Conservation (phyloP, 2,888 invertebrate species). For the Panopea generosa region DNA sequence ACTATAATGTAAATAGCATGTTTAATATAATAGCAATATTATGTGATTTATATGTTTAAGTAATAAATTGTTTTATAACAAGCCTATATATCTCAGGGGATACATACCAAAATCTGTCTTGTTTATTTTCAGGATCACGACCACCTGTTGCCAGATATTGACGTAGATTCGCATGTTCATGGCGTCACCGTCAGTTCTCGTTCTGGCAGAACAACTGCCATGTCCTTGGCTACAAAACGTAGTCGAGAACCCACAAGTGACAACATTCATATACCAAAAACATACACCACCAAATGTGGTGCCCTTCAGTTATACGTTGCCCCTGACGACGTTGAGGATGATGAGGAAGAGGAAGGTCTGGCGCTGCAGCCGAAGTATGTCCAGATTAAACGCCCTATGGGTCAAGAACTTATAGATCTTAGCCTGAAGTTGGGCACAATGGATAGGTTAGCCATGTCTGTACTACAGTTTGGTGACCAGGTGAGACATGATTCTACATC, state of each 20-base stretch:
- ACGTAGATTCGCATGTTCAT: conserved; percentile 71
- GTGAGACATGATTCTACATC: no score
- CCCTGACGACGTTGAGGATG: conserved; percentile 58
- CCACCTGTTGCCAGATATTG: conserved; percentile 43
- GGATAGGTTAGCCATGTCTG: conserved; percentile 76
- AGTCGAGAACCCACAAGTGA: conserved; percentile 26
- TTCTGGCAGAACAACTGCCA: conserved; percentile 55
- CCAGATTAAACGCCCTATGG: conserved; percentile 41
- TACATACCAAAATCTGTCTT: no score
- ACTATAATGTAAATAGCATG: no score
- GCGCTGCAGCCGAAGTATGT: conserved; percentile 45
- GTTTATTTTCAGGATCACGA: conserved; percentile 37
- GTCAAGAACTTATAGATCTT: conserved; percentile 72
- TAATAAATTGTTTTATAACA: no score
- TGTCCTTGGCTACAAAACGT: conserved; percentile 34
- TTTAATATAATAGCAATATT: no score
- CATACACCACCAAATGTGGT: conserved; percentile 80
- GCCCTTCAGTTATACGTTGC: conserved; percentile 79
- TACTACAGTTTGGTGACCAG: conserved; percentile 80
- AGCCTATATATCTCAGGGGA: no score
- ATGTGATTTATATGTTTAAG: no score
- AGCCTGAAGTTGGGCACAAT: conserved; percentile 78
- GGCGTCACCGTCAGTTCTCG: conserved; percentile 77
- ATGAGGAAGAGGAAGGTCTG: conserved; percentile 15
- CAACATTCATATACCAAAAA: conserved; percentile 74